Base-by-base conservation (phyloP, 37 sponge, comb jelly and placozoan species). In the Beroe forskalii region DNA sequence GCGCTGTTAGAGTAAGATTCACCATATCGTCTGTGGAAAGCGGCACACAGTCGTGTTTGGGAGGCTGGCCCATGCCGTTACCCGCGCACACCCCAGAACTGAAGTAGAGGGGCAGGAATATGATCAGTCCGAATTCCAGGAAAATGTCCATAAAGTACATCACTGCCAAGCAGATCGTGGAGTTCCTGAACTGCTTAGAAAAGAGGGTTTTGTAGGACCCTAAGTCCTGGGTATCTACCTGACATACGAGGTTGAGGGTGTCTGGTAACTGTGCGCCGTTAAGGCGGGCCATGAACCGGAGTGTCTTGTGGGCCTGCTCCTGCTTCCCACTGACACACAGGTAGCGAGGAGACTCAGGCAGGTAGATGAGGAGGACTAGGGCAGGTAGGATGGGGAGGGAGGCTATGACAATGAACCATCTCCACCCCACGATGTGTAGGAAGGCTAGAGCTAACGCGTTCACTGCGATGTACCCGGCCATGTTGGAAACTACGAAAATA, bases 301-400 rank as follows among this genome's bases (percentile, higher is more conserved):
- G 40, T n/a, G 86, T 48, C 9, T 17, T 25, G 48, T 35, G 8
- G 1, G 86, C 86, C 1, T 25, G 17, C 8, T 43, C 86, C 25
- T 22, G 27, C 27, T 43, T 32, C 2, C 86, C 86, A 44, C 31
- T 30, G 1, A 43, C 44, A 41, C 25, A 41, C 3, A 80, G 86
- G 35, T 28, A 80, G 14, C 55, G 1, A 24, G 86, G 86, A 80
- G 86, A 80, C 19, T 80, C 86, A 23, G 86, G 86, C 20, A 80
- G 86, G 28, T 42, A 35, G 27, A 44, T 17, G 1, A 43, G 20
- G 12, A 80, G 27, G 55, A 43, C 20, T 12, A 80, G 86, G 4
- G 55, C 55, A 0, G 86, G 86, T 3, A 80, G 1, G 40, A 30
- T 27, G 43, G 86, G 86, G 3, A 25, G 1, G 9, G 55, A 41